Percentiles rank a stretch among this genome's conserved stretches.
phyloP scores from a whole-genome alignment of 2,113 vertebrate species.

The Pelmatolapia mariae region DNA sequence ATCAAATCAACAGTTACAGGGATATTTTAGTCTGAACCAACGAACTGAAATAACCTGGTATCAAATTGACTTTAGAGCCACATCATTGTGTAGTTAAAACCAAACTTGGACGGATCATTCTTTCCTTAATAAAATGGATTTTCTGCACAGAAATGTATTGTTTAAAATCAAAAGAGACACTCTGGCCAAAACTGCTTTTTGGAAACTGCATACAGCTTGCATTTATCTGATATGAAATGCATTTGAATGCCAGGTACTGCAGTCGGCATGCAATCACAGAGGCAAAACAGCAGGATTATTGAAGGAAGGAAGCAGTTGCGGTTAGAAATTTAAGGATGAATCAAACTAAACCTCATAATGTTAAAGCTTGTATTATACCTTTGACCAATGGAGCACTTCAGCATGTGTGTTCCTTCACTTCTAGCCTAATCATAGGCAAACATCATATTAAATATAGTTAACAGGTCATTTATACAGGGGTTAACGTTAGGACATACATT shows the following conservation, averaged over 20 bases:
- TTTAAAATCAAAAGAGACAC: background rate
- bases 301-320: slow-evolving; percentile 21
- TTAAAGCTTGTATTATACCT: background rate
- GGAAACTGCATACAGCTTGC: background rate
- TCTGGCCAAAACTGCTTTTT: background rate
- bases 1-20: background rate
- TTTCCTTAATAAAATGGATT: background rate
- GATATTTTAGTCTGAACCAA: background rate
- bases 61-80: background rate
- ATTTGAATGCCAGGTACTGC: background rate
- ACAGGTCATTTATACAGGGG: background rate
- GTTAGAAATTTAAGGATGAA: background rate
- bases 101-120: background rate
- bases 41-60: background rate
- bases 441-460: background rate
- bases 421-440: background rate
- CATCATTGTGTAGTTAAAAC: background rate
- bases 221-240: background rate
- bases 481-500: background rate
- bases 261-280: background rate
- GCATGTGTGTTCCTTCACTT: background rate
- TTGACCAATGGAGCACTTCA: background rate
- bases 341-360: background rate
- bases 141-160: background rate
- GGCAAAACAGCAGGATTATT: background rate